Conservation (phyloP, 2,113 vertebrate species). For the Pseudorectes ferrugineus region DNA sequence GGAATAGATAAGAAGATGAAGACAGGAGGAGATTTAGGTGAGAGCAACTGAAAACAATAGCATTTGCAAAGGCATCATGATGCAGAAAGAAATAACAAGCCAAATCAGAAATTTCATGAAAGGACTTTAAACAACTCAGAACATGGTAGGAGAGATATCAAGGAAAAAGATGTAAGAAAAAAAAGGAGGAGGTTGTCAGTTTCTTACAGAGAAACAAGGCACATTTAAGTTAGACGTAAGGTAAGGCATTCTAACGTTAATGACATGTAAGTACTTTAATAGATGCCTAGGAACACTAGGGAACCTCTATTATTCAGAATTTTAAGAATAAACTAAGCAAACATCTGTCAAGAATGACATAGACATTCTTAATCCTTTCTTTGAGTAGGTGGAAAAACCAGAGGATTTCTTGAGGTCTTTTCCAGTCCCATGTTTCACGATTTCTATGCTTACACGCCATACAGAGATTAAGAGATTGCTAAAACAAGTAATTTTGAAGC, state of each 20-base stretch:
- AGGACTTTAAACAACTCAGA: neutral
- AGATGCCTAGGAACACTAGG: neutral
- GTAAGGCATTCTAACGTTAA: neutral
- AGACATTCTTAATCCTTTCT: neutral
- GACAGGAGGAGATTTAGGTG: neutral
- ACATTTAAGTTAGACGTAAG: neutral
- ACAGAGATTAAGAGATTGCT: conserved; percentile 8
- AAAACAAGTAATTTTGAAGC: conserved; percentile 17
- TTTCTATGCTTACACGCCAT: neutral
- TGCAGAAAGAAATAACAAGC: neutral
- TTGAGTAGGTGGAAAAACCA: conserved; percentile 21
- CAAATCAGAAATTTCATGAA: neutral
- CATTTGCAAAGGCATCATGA: neutral
- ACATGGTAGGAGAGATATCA: neutral
- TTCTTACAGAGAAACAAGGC: neutral
- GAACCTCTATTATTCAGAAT: neutral
- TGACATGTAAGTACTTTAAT: neutral
- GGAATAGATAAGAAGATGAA: neutral
- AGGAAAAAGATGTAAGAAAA: neutral
- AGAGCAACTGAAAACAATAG: neutral
- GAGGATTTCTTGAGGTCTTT: conserved; percentile 41
- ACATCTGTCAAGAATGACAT: conserved; percentile 7
- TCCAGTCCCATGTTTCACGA: neutral
- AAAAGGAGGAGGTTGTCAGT: neutral
- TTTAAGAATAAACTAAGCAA: conserved; percentile 23